Percentiles rank a stretch among this genome's conserved stretches.
phyloP scores from a whole-genome alignment of 2,888 invertebrate genomes.

The Ornithoptera priamus region DNA sequence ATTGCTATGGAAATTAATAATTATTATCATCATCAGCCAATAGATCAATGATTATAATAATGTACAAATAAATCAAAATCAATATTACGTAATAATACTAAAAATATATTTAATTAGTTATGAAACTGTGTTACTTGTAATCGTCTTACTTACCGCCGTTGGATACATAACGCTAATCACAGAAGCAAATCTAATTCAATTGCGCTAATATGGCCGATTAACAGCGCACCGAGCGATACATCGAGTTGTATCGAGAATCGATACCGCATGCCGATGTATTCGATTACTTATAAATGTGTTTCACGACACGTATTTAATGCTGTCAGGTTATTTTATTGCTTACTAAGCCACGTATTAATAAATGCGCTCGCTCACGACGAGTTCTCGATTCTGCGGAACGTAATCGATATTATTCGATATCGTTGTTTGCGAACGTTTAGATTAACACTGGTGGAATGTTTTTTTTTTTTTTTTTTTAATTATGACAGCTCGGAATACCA shows the following conservation, averaged over 20 bases:
- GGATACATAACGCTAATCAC: no score
- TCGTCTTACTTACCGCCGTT: no score
- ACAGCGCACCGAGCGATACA: constrained; percentile 33
- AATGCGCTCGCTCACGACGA: constrained; percentile 33
- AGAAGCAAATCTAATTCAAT: no score
- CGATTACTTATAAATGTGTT: constrained; percentile 74
- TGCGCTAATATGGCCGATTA: neutral
- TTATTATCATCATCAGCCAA: no score
- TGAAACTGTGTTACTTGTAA: no score
- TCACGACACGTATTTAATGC: constrained; percentile 49
- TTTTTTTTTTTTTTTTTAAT: no score
- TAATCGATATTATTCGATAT: constrained; percentile 56
- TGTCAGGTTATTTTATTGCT: constrained; percentile 41
- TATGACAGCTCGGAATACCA: no score
- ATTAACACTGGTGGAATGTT: constrained; percentile 4
- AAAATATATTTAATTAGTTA: no score
- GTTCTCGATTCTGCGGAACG: constrained; percentile 40
- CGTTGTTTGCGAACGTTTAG: constrained; percentile 12
- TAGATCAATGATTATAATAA: no score
- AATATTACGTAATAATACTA: no score
- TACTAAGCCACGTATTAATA: constrained; percentile 40
- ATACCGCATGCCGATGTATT: constrained; percentile 67
- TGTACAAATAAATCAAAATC: no score
- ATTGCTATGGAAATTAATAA: no score
- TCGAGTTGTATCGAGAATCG: constrained; percentile 58